phyloP scores from a whole-genome alignment of 30 jellyfish, hydroid and myxozoan genomes.

The Sanderia malayensis region DNA sequence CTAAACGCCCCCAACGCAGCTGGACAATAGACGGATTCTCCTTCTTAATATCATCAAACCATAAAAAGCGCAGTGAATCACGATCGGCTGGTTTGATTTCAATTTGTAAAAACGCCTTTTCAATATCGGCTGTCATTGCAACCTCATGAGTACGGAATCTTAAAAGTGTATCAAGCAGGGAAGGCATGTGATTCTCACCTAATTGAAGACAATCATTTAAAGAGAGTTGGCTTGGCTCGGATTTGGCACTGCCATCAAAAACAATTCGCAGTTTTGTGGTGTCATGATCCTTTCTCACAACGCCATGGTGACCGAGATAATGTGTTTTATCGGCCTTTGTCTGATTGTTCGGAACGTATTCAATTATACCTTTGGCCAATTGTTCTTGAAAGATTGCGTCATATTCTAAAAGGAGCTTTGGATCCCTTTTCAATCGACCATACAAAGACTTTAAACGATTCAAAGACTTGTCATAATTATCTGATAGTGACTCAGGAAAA shows the following conservation, averaged over 20 bases:
- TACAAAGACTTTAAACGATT: constrained; percentile 23
- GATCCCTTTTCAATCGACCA: constrained; percentile 18
- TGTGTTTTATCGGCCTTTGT: neutral
- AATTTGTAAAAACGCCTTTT: constrained; percentile 40
- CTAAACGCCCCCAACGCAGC: neutral
- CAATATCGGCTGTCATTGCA: constrained; percentile 28
- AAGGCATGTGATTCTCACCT: constrained; percentile 18
- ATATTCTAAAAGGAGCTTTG: constrained; percentile 29
- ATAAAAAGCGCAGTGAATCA: constrained; percentile 30
- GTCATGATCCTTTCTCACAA: constrained; percentile 7
- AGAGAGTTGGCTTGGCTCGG: neutral
- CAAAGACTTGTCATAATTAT: constrained; percentile 10
- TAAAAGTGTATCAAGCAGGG: constrained; percentile 13
- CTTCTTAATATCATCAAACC: constrained; percentile 15
- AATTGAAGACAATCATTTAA: neutral
- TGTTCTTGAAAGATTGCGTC: constrained; percentile 23
- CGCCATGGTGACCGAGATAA: constrained; percentile 12
- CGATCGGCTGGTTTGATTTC: constrained; percentile 23
- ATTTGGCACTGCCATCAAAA: constrained; percentile 14
- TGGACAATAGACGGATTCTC: neutral
- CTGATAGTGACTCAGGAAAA: constrained; percentile 6
- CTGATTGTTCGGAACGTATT: neutral
- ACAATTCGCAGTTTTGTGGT: constrained; percentile 7
- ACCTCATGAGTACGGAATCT: constrained; percentile 4
- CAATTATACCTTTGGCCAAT: neutral